phyloP scores from a whole-genome alignment of 2,113 vertebrate species.

The Alosa alosa region DNA sequence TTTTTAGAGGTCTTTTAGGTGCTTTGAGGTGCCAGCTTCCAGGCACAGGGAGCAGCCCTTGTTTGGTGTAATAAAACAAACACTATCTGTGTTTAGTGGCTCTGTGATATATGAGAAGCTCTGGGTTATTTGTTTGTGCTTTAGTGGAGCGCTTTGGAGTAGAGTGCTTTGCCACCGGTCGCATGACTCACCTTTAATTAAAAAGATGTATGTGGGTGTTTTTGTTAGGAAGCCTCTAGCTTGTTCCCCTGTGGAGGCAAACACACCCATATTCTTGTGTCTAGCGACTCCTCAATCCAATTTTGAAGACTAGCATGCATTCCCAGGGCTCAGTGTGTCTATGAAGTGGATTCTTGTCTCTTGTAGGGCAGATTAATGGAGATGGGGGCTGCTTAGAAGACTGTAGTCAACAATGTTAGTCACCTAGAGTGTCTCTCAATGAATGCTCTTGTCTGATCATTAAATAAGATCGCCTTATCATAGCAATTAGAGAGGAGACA shows the following conservation, averaged over 20 bases:
- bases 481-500: not conserved
- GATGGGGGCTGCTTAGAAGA: not conserved
- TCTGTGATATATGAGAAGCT: constrained; percentile 3
- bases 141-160: constrained; percentile 22
- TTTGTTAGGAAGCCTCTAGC: not conserved
- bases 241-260: not conserved
- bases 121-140: constrained; percentile 23
- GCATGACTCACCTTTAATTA: constrained; percentile 62
- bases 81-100: not conserved
- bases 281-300: not conserved
- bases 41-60: not conserved
- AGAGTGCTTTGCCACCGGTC: constrained; percentile 50
- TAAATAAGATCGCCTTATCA: not conserved
- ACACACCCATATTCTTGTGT: not conserved
- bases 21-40: not conserved
- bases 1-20: not conserved
- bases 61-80: not conserved
- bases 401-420: not conserved
- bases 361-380: not conserved
- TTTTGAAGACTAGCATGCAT: not conserved
- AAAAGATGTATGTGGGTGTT: constrained; percentile 57
- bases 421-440: not conserved
- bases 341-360: not conserved
- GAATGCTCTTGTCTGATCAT: not conserved
- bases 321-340: not conserved